Evolutionary conservation across 2,888 invertebrate genomes (phyloP), one percentile per base, ranked within the genome.

Genomic region (Vesta saturnalis): DNA sequence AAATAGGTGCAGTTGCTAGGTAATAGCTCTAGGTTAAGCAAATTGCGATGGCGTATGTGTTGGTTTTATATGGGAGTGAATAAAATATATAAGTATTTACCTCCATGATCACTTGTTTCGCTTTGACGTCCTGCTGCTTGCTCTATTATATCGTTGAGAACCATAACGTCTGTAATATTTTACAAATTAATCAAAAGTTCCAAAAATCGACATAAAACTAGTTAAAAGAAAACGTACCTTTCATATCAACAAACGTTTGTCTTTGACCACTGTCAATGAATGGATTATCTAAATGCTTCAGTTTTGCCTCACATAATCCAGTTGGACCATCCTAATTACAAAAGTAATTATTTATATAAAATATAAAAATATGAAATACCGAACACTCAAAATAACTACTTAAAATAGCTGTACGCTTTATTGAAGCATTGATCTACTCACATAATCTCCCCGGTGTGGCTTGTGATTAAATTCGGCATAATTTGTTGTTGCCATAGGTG

Each of bases 71-170:
- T 71, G 71, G 70, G 70, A 71, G 21, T 52, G 47, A 57, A 58
- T n/a, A 39, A 54, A 57, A 21, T 22, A 19, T n/a, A 21, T 12
- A 18, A 19, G 22, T 75, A 84, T 88, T 89, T 92, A 95, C 94
- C 94, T 90, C 93, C 94, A 84, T 93, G 93, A 74, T 95, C 95
- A 82, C 94, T 93, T 69, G 92, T 90, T 81, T 92, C 89, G 86
- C 94, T 94, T 81, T 94, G 94, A 83, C 94, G 89, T 76, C 94
- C 94, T 69, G 96, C 94, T 67, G 94, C 97, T 88, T 97, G 97
- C 83, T 97, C 96, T 78, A 97, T 95, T 80, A 98, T 96, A 84
- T 97, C 96, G 83, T 96, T 97, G 80, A 97, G 87, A 78, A 97
- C 97, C 95, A 97, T 95, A 72, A 97, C 96, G 88, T 98, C 97